Base-by-base conservation (phyloP, 2,797 vertebrate species). In the Rhincodon typus region DNA sequence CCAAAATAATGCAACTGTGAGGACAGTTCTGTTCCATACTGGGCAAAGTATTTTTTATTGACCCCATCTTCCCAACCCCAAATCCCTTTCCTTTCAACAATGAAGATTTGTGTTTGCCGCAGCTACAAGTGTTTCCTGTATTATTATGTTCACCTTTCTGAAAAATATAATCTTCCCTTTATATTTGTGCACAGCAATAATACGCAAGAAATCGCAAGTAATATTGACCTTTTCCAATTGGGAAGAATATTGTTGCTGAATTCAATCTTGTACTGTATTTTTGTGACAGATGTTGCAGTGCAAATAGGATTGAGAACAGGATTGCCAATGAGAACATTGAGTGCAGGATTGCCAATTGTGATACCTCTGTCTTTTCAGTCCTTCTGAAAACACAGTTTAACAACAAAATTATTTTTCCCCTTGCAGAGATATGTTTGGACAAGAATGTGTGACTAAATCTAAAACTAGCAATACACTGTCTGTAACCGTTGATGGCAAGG, bases 381-480 rank as follows among this genome's bases (percentile, higher is more conserved):
- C 23, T 53, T 95, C 74, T 95, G 70, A 95, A 95, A 77, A 72
- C 27, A 27, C 27, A 13, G 50, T 50, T 94, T 46, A 30, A 25
- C 42, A 42, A 46, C 84, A 70, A 21, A 42, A 23, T 72, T 74
- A 19, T 13, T 25, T 42, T 93, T 42, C 7, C 96, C 96, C 8
- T 96, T 97, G 96, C 96, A 98, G 99, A 96, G 99, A 99, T 97
- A 99, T 99, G 98, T 99, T 99, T 96, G 99, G 99, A 95, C 98
- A 98, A 77, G 98, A 99, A 72, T 99, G 98, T 94, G 98, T 99
- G 27, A 8, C 86, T 17, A 98, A 97, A 91, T 97, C 98, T 42
- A 98, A 98, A 95, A 98, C 98, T 6, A 97, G 97, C 70, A 97
- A 97, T 42, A 95, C 97, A 57, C 95, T 99, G 42, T 98, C 97